Base-by-base conservation (phyloP, 2,888 invertebrate species). In the Chrysopilus asiliformis region DNA sequence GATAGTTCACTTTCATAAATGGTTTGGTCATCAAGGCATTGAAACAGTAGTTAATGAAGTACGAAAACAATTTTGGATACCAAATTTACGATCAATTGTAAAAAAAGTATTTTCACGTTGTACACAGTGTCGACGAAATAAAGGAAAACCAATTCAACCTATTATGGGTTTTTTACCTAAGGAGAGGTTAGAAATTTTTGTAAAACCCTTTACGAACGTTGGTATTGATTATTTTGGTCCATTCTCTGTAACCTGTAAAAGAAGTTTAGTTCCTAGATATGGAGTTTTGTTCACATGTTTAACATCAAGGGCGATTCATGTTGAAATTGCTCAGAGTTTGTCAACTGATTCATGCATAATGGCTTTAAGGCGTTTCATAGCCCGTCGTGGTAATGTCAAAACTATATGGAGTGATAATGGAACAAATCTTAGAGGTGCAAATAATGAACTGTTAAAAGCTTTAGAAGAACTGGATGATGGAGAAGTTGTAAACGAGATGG, bases 171-270 rank as follows among this genome's bases (percentile, higher is more conserved):
- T 45, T 9, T 39, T 51, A 13, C 51, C 51, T 9, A 22, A 14
- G 10, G 36, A 43, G n/a, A 17, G 50, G 27, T 47, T 47, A 2
- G 34, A 19, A 6, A 43, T 45, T 10, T 13, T 38, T 14, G 12
- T 24, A 14, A 38, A 37, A 22, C 44, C 51, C 15, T 51, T 53
- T 35, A 37, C 33, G 1, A 35, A 40, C 4, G 36, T 42, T 18
- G 50, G 49, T 3, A 34, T 50, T 2, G 51, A 51, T 27, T 51
- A 45, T 30, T 45, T 43, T 17, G 49, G 49, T 8, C 49, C 49
- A 1, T 36, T 44, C 28, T 36, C 29, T 18, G 30, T 40, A 7
- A 38, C 28, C n/a, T 24, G 26, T 20, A 36, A 34, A 5, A 19
- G 40, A 30, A 16, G 20, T 16, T 34, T 22, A 2, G 27, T 27